These are phyloP conservation scores for Charanyca ferruginea DNA, from an alignment of 2,888 invertebrate genomes.

Conservation along the genomic window DNA sequence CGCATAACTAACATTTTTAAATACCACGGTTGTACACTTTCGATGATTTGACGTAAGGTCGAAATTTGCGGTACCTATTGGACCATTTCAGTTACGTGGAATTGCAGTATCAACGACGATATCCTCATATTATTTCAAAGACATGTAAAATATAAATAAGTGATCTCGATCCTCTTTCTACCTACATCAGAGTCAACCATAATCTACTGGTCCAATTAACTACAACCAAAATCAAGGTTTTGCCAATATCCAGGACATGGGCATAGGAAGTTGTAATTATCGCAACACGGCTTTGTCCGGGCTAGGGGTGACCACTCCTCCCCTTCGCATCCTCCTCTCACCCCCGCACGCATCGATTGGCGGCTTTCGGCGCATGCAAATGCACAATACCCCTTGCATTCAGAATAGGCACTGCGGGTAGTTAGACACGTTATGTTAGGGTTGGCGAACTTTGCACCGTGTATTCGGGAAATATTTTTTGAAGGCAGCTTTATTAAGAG, in stretches of 20 bases:
- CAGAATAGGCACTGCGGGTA: slow-evolving; percentile 43
- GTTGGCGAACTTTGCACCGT: slow-evolving; percentile 7
- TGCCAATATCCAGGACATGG: slow-evolving; percentile 37
- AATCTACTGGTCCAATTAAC: slow-evolving; percentile 28
- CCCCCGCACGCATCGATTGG: slow-evolving; percentile 82
- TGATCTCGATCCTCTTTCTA: neutral
- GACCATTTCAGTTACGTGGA: too few species aligned
- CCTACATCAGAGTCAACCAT: neutral
- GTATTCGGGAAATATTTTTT: neutral
- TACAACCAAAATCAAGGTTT: slow-evolving; percentile 16
- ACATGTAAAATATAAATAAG: too few species aligned
- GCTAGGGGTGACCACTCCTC: slow-evolving; percentile 56
- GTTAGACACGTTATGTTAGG: slow-evolving; percentile 51
- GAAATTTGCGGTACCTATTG: too few species aligned
- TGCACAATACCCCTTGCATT: slow-evolving; percentile 74
- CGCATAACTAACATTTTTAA: too few species aligned
- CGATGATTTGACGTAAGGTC: too few species aligned
- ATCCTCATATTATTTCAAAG: too few species aligned
- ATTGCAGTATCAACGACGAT: too few species aligned
- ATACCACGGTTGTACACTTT: too few species aligned
- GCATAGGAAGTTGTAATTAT: slow-evolving; percentile 75
- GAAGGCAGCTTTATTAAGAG: neutral
- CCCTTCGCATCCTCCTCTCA: slow-evolving; percentile 37
- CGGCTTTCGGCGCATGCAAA: slow-evolving; percentile 79
- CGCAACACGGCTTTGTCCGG: slow-evolving; percentile 64